Evolutionary conservation across 2,888 invertebrate species (phyloP), one percentile per base, ranked within the genome.

Genomic region (Papilio elwesi): DNA sequence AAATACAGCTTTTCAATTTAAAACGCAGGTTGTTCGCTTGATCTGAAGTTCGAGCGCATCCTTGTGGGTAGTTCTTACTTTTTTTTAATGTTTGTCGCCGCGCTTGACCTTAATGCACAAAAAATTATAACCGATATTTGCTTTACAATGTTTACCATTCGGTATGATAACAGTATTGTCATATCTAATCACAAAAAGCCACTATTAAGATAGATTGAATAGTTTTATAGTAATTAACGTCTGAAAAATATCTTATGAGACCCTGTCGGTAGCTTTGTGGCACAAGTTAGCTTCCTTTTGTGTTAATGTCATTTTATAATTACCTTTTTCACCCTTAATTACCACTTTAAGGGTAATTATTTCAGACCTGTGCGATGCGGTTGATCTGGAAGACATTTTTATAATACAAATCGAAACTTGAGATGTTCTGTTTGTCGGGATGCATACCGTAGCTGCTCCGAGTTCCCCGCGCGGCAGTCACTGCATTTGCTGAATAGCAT

Each of bases 221-320:
- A 49, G 36, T 8, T 51, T 65, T n/a, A 65, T 13, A 51, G 16
- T 52, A 52, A 51, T 65, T 49, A 52, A 52, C 51, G 10, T 55
- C 6, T 26, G 26, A 26, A 15, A 10, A 10, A 16, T n/a, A 5
- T 15, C 16, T 51, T 36, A 12, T 49, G 49, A 65, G 51, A 9
- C 49, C 26, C 16, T 47, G 36, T 70, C 70, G 64, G 64, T 36
- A 43, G n/a, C 52, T 52, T 62, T 69, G 51, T 62, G n/a, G 16
- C 12, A 12, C 12, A 43, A 70, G 26, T 70, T 63, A 43, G 43
- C 26, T 62, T 70, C 49, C 65, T 70, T 63, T 52, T 70, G 43
- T 47, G 47, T 53, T 53, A 70, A 47, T 52, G 12, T 70, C 10
- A 55, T 70, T 70, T 64, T 36, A 70, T 70, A 70, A 64, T 70